phyloP scores from a whole-genome alignment of 2,113 vertebrate species.

The Choloepus hoffmanni region DNA sequence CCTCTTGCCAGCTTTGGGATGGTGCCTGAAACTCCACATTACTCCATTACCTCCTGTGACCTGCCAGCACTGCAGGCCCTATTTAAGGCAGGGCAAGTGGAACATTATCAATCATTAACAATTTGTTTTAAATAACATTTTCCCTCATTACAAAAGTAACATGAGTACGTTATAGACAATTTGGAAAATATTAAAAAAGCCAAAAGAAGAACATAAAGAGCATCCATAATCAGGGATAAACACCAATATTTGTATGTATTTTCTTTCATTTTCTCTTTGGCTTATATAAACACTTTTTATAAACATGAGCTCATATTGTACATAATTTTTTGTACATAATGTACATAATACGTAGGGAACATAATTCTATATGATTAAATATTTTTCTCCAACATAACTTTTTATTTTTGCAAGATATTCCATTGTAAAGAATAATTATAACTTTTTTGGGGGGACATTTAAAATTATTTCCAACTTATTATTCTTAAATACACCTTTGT shows the following conservation, averaged over 20 bases:
- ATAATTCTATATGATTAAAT: conserved; percentile 25
- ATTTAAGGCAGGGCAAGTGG: background rate
- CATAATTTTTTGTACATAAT: background rate
- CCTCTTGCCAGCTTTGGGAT: background rate
- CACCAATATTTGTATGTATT: background rate
- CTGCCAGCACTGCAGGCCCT: background rate
- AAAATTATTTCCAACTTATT: background rate
- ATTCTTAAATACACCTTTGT: background rate
- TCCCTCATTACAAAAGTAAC: conserved; percentile 46
- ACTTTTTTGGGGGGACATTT: background rate
- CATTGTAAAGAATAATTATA: conserved; percentile 13
- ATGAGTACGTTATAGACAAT: conserved; percentile 8
- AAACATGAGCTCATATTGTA: background rate
- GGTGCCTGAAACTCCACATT: background rate
- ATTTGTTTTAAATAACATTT: background rate
- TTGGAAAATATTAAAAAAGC: conserved; percentile 6
- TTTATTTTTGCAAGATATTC: background rate
- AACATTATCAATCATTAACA: conserved; percentile 1
- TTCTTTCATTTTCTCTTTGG: background rate
- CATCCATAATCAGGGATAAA: background rate
- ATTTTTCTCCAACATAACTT: background rate
- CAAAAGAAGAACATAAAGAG: conserved; percentile 15
- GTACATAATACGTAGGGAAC: background rate
- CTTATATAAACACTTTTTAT: background rate
- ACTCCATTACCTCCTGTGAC: background rate